Percentiles rank a stretch among this genome's conserved stretches.
Conservation (phyloP, 2,797 vertebrate species). For the Phataginus tricuspis region DNA sequence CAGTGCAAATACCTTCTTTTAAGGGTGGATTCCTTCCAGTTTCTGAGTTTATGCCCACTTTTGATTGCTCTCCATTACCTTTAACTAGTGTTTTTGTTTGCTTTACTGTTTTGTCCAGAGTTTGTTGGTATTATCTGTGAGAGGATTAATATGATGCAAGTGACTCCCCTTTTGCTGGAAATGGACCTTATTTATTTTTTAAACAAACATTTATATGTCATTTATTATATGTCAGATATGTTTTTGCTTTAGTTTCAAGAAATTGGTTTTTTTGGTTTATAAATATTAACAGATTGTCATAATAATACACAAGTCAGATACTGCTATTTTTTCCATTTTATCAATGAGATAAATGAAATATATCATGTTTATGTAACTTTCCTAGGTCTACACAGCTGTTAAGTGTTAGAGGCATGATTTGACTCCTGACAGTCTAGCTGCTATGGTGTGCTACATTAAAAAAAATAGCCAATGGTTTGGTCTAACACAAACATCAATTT, state of each 20-base stretch:
- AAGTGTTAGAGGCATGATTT: background rate
- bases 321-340: background rate
- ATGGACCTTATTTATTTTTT: background rate
- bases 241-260: background rate
- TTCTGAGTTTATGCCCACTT: background rate
- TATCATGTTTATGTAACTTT: background rate
- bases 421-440: background rate
- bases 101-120: background rate
- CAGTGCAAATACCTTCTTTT: background rate
- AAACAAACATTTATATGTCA: background rate
- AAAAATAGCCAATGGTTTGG: background rate
- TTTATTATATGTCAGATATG: background rate
- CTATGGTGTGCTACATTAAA: background rate
- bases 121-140: background rate
- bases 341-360: background rate
- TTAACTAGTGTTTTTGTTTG: background rate
- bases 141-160: background rate
- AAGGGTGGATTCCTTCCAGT: background rate
- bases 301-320: background rate
- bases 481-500: constrained; percentile 18
- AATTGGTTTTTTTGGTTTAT: background rate
- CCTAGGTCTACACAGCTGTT: background rate
- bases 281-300: background rate
- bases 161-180: background rate
- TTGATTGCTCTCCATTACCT: background rate